These are phyloP conservation scores for Rotaria sp. DNA, from an alignment of 2,888 invertebrate species.

Conservation along the genomic window DNA sequence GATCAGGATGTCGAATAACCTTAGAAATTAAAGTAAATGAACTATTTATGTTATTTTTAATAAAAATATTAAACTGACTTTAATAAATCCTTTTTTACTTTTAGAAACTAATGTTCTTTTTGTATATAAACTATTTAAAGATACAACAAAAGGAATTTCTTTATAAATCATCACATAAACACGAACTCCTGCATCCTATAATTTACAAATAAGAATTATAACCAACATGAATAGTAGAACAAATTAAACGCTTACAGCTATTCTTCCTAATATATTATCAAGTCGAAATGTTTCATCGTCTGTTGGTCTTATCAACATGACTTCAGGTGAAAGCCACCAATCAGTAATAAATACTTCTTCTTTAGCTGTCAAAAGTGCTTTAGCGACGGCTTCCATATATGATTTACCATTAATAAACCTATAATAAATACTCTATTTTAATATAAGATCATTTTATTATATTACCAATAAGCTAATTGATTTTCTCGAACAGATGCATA, in stretches of 20 bases:
- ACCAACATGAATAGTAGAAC: background rate
- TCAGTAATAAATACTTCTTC: conserved; percentile 97
- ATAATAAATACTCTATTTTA: conserved; percentile 41
- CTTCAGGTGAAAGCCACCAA: conserved; percentile 94
- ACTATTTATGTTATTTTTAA: background rate
- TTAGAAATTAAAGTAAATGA: conserved; percentile 48
- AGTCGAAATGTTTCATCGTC: conserved; percentile 58
- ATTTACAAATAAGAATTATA: conserved; percentile 41
- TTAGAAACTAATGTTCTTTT: conserved; percentile 1
- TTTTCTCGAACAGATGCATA: conserved; percentile 29
- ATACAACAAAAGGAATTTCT: conserved; percentile 88
- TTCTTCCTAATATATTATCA: conserved; percentile 32
- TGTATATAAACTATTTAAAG: conserved; percentile 81
- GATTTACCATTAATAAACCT: conserved; percentile 70
- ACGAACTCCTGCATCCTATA: conserved; percentile 74
- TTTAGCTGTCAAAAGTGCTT: conserved; percentile 77
- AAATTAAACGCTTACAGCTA: conserved; percentile 5
- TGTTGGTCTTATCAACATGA: conserved; percentile 80
- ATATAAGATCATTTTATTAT: too few species aligned
- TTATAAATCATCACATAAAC: conserved; percentile 88
- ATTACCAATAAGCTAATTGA: conserved; percentile 34
- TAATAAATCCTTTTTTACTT: conserved; percentile 24
- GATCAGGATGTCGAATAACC: conserved; percentile 93
- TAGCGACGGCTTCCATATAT: conserved; percentile 80
- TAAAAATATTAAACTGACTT: background rate